Conservation (phyloP, 1,140 invertebrate species). For the Drosophila gunungcola region DNA sequence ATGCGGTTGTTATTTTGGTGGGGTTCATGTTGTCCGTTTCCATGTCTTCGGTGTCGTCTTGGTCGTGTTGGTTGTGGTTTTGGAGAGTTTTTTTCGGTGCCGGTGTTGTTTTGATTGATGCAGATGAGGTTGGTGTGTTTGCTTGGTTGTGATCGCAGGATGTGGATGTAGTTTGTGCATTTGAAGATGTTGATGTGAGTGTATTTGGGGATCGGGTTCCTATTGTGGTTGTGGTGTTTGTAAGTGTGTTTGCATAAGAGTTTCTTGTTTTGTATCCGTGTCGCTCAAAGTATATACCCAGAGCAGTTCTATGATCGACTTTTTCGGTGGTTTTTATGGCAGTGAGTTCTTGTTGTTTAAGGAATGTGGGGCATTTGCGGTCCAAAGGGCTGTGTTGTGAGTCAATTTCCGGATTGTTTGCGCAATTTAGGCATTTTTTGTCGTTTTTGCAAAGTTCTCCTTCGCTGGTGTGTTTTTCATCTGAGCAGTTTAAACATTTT, state of each 20-base stretch:
- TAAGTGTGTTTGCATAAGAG: no score
- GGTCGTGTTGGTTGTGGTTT: no score
- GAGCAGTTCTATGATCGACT: constrained; percentile 5
- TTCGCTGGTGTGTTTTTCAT: no score
- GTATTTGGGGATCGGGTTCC: no score
- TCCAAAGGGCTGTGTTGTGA: not conserved
- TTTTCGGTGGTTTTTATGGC: constrained; percentile 18
- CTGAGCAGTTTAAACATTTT: no score
- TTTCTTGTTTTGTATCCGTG: constrained; percentile 2
- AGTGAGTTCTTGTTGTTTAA: constrained; percentile 4
- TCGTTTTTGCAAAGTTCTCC: no score
- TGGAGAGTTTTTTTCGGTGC: not conserved
- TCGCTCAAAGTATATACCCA: constrained; percentile 13
- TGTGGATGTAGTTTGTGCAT: not conserved
- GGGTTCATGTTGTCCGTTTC: no score
- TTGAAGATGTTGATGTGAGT: no score
- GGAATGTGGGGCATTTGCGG: not conserved
- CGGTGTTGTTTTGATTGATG: constrained; percentile 12
- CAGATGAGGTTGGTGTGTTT: constrained; percentile 13
- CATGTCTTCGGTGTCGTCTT: no score
- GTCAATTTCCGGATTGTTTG: no score
- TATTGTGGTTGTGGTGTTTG: not conserved
- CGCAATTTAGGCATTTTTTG: no score
- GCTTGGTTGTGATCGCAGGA: constrained; percentile 9
- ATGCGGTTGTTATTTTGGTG: no score